Base-by-base conservation (phyloP, 2,113 vertebrate genomes). In the Osmerus mordax region DNA sequence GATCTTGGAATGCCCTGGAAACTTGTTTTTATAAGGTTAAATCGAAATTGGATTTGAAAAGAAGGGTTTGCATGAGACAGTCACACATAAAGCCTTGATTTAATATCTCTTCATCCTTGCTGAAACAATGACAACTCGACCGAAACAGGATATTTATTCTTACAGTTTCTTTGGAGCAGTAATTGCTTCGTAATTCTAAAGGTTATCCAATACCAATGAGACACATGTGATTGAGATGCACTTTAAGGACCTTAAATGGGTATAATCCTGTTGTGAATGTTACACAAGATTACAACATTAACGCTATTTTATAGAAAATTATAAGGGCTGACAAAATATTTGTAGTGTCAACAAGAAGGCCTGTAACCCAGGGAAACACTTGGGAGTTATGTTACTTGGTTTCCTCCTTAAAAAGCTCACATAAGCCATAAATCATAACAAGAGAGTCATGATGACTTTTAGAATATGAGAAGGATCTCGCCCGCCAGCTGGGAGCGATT, bases 401-500 rank as follows among this genome's bases (percentile, higher is more conserved):
- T 72, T n/a, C n/a, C 19, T 29, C 63, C 66, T 18, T 72, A 77
- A 75, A 80, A 19, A 78, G 61, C 70, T n/a, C 52, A 25, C 28
- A 62, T 63, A 5, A 51, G 70, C 64, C 65, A 29, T 63, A 28
- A 79, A 47, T 56, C 52, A 74, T 73, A 18, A 65, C 41, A 66
- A 29, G 73, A 74, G 51, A 66, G 73, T 54, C 52, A 47, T 73
- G 14, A 71, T 72, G 54, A 77, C 77, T 69, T 55, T 69, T 73
- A 41, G 47, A 73, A 19, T 70, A 65, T 16, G 25, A 23, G 29
- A 56, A 71, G 3, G 25, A 12, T 47, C 41, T 47, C 41, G 41
- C 41, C 12, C 41, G 41, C 41, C 41, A 47, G 41, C 41, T 1
- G 0, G 41, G 41, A 47, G 41, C 41, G 8, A 36, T 36, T 36